Evolutionary conservation across 2,797 vertebrate species (phyloP).

Genomic region (Oryzias sinensis): DNA sequence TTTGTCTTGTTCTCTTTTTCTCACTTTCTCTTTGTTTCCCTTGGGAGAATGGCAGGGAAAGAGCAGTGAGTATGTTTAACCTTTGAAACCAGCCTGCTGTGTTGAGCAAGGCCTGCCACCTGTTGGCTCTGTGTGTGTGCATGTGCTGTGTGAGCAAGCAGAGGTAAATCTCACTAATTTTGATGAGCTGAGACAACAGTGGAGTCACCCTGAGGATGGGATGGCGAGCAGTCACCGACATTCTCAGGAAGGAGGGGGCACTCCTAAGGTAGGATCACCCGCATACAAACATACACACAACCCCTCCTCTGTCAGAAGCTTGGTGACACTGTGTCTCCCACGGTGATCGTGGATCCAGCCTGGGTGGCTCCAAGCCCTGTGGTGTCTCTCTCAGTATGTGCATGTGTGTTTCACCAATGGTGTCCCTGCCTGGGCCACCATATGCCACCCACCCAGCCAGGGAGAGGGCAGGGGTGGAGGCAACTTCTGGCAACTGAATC

Average conservation of each 20-base stretch:
- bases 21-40: slow-evolving; percentile 49
- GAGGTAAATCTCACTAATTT: slow-evolving; percentile 81
- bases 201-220: slow-evolving; percentile 72
- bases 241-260: slow-evolving; percentile 59
- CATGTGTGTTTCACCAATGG: slow-evolving; percentile 67
- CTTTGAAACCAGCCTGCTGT: slow-evolving; percentile 73
- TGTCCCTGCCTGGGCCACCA: slow-evolving; percentile 73
- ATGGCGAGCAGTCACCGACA: slow-evolving; percentile 45
- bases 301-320: slow-evolving; percentile 64
- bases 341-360: slow-evolving; percentile 72
- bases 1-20: slow-evolving; percentile 55
- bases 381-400: slow-evolving; percentile 62
- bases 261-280: slow-evolving; percentile 65
- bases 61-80: slow-evolving; percentile 72
- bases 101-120: slow-evolving; percentile 78
- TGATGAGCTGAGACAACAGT: slow-evolving; percentile 78
- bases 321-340: slow-evolving; percentile 78
- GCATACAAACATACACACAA: slow-evolving; percentile 50
- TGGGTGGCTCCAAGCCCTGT: slow-evolving; percentile 76
- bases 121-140: slow-evolving; percentile 70
- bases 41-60: slow-evolving; percentile 49
- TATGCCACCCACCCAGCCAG: slow-evolving; percentile 75
- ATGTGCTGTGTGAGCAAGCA: slow-evolving; percentile 54
- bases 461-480: slow-evolving; percentile 53
- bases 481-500: slow-evolving; percentile 71